A percentile compares a stretch with the other conserved stretches of the same genome.
phyloP scores from a whole-genome alignment of 2,113 vertebrate genomes.

The Pelecanoides urinatrix region DNA sequence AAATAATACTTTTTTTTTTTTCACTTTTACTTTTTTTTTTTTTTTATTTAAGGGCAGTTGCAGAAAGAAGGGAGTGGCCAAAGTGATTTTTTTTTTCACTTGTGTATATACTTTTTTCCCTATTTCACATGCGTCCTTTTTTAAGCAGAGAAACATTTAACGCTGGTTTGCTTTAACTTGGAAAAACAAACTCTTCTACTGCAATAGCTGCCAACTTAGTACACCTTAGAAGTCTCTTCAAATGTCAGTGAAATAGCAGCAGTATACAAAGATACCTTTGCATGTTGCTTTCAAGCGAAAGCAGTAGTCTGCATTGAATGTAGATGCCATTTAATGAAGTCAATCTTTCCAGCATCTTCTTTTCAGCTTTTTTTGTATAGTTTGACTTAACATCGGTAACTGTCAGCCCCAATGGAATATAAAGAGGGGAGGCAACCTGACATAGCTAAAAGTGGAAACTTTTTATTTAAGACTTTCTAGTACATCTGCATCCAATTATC shows the following conservation, averaged over 20 bases:
- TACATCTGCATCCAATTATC: not conserved
- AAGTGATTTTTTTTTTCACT: not conserved
- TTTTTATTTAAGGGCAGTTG: not conserved
- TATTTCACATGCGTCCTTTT: not conserved
- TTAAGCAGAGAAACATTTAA: not conserved
- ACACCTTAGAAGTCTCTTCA: not conserved
- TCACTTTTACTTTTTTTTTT: not conserved
- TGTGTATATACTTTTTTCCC: not conserved
- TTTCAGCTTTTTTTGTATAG: not conserved
- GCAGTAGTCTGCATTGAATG: not conserved
- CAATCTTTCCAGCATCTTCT: not conserved
- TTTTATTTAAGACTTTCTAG: not conserved
- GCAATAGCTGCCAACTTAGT: not conserved
- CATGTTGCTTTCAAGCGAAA: not conserved
- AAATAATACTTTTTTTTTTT: not conserved
- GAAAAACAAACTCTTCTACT: not conserved
- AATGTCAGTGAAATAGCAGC: not conserved
- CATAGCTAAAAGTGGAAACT: not conserved
- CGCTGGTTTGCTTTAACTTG: not conserved
- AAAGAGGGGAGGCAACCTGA: not conserved
- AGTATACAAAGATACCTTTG: not conserved
- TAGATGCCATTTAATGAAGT: conserved; percentile 9
- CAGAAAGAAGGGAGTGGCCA: not conserved
- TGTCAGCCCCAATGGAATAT: not conserved
- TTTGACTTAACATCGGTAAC: not conserved